Evolutionary conservation across 2,888 invertebrate genomes (phyloP).

Genomic region (Sturmia bella): DNA sequence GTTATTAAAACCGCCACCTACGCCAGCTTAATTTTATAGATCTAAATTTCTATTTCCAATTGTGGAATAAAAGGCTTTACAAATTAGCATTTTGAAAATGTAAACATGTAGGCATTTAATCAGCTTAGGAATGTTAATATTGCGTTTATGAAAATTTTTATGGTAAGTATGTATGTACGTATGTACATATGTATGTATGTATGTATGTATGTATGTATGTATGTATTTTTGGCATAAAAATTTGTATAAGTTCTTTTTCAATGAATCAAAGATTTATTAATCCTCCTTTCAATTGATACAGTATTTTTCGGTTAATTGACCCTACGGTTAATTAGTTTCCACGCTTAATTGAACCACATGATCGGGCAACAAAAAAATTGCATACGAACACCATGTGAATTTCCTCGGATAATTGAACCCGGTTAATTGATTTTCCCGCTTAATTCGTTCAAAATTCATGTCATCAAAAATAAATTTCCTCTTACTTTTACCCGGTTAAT

Average conservation of each 20-base stretch:
- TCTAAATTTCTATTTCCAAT: slow-evolving; percentile 29
- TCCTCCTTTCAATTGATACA: too few relatives aligned
- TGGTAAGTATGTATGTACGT: too few relatives aligned
- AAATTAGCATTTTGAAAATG: slow-evolving; percentile 20
- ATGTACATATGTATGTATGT: too few relatives aligned
- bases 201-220: too few relatives aligned
- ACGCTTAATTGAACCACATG: too few relatives aligned
- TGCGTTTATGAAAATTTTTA: slow-evolving; percentile 25
- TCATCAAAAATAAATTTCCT: too few relatives aligned
- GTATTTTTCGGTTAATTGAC: too few relatives aligned
- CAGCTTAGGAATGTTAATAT: slow-evolving; percentile 43
- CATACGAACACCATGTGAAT: too few relatives aligned
- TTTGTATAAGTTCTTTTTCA: slow-evolving; percentile 3
- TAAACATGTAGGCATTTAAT: too few relatives aligned
- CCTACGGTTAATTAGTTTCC: too few relatives aligned
- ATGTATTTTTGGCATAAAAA: not conserved
- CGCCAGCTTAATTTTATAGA: slow-evolving; percentile 1
- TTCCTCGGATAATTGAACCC: slow-evolving; percentile 15
- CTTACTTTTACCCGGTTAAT: too few relatives aligned
- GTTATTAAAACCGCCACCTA: slow-evolving; percentile 21
- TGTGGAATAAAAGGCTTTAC: slow-evolving; percentile 23
- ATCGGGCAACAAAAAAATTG: too few relatives aligned
- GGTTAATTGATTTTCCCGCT: not conserved
- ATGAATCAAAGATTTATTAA: slow-evolving; percentile 37
- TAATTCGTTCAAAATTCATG: not conserved